A percentile compares a stretch with the other conserved stretches of the same genome.
Conservation (phyloP, 2,888 invertebrate genomes). For the Dione juno region DNA sequence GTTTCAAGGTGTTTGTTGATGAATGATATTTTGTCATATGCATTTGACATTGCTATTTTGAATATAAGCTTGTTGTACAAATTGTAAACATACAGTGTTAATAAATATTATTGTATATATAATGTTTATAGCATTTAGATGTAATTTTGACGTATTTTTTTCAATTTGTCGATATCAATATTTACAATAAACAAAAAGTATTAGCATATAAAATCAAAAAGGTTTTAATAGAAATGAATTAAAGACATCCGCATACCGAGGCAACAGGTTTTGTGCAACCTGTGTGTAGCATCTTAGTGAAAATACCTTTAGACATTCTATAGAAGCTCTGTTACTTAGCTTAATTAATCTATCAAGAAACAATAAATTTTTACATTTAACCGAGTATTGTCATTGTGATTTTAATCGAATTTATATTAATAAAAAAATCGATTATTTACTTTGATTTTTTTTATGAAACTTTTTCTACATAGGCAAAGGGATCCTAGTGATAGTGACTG, state of each 20-base stretch:
- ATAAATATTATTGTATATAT: not conserved
- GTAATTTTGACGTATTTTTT: no score
- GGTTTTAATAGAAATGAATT: conserved; percentile 37
- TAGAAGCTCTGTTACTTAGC: not conserved
- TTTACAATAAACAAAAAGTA: conserved; percentile 15
- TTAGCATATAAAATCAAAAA: conserved; percentile 34
- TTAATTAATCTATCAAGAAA: not conserved
- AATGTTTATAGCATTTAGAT: not conserved
- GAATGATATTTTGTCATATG: conserved; percentile 55
- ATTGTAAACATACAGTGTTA: not conserved
- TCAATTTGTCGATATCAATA: not conserved
- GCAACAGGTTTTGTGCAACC: conserved; percentile 41
- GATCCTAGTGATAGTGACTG: no score
- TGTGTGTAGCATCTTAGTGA: conserved; percentile 31
- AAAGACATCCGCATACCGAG: conserved; percentile 43
- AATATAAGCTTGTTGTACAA: not conserved
- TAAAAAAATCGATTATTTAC: no score
- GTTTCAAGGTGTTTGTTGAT: conserved; percentile 60
- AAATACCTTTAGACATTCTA: conserved; percentile 17
- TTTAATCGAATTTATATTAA: no score
- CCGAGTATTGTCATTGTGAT: no score
- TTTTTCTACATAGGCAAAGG: no score
- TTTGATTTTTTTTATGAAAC: no score
- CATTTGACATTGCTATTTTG: conserved; percentile 37
- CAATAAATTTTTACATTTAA: no score